phyloP scores from a whole-genome alignment of 2,888 invertebrate species.

The Callinectes sapidus region DNA sequence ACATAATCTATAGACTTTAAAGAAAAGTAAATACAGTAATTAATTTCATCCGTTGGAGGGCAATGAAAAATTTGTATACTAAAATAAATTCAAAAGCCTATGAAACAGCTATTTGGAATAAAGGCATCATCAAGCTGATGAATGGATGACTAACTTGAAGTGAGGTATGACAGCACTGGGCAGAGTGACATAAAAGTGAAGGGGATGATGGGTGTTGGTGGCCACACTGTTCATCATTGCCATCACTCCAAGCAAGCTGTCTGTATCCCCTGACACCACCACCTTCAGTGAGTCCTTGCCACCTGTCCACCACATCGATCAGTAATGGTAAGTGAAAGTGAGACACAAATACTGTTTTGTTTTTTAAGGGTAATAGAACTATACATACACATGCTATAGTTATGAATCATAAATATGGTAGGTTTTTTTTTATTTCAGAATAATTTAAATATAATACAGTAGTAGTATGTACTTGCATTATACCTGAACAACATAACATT shows the following conservation, averaged over 20 bases:
- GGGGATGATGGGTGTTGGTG: slow-evolving; percentile 41
- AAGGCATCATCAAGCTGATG: neutral
- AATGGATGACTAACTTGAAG: slow-evolving; percentile 49
- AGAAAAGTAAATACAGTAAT: neutral
- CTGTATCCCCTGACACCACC: slow-evolving; percentile 46
- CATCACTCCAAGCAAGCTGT: slow-evolving; percentile 49
- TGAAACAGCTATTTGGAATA: neutral
- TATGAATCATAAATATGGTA: neutral
- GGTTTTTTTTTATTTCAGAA: neutral
- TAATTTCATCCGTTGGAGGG: neutral
- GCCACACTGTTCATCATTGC: slow-evolving; percentile 53
- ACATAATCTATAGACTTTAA: neutral
- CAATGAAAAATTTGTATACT: neutral
- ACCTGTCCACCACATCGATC: neutral
- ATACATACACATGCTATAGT: neutral
- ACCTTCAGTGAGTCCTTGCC: slow-evolving; percentile 33
- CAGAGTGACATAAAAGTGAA: slow-evolving; percentile 58
- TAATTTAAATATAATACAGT: neutral
- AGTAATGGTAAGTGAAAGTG: neutral
- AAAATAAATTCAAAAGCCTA: neutral
- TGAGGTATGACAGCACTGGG: slow-evolving; percentile 49
- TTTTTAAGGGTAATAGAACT: neutral
- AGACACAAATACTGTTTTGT: neutral
- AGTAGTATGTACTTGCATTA: neutral
- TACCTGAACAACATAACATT: neutral